Evolutionary conservation across 2,113 vertebrate species (phyloP).

Genomic region (Perca fluviatilis): DNA sequence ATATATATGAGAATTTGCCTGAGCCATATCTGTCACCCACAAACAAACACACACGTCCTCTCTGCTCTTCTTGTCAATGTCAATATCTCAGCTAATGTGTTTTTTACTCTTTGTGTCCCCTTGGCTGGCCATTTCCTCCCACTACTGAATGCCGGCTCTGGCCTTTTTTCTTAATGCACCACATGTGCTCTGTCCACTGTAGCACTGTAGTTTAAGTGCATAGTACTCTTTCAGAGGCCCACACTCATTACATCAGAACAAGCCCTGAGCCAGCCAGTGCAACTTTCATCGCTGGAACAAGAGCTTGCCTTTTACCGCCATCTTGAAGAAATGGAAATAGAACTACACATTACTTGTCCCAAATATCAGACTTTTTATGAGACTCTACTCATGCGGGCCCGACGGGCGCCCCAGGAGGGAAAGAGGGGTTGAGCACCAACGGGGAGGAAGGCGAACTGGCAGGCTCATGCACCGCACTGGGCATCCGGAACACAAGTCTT

Average conservation of each 20-base stretch:
- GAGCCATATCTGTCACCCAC: not conserved
- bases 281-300: conserved; percentile 23
- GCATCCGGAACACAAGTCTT: not conserved
- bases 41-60: not conserved
- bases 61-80: conserved; percentile 2
- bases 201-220: conserved; percentile 48
- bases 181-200: conserved; percentile 11
- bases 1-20: not conserved
- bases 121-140: conserved; percentile 8
- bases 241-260: conserved; percentile 47
- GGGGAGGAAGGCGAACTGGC: not conserved
- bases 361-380: conserved; percentile 18
- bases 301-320: conserved; percentile 10
- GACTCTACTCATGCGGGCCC: not conserved
- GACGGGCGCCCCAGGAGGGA: not conserved
- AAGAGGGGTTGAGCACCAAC: not conserved
- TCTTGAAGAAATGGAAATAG: conserved; percentile 27
- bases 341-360: conserved; percentile 19
- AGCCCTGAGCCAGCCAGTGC: conserved; percentile 25
- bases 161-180: conserved; percentile 51
- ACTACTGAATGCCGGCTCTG: not conserved
- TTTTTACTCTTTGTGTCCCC: conserved; percentile 28
- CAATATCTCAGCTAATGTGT: conserved; percentile 34
- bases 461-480: not conserved
- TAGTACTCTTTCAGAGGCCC: conserved; percentile 13